These are phyloP conservation scores for Scelioninae gen. 2 DNA, from an alignment of 2,888 invertebrate species.

Conservation along the genomic window DNA sequence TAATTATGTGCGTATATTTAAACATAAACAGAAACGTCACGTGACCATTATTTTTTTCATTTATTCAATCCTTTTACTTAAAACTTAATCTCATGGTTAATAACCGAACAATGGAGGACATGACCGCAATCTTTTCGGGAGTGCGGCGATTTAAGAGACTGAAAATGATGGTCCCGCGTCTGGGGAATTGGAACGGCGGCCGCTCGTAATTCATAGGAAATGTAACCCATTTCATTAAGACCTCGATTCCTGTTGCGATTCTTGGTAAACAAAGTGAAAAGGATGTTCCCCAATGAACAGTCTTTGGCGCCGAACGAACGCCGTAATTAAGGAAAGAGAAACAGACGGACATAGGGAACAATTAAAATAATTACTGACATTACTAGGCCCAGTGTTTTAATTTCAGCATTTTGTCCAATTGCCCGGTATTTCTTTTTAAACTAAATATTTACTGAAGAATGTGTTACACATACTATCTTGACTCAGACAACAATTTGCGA, in stretches of 20 bases:
- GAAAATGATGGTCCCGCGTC: conserved; percentile 30
- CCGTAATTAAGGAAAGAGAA: conserved; percentile 67
- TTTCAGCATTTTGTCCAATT: conserved; percentile 11
- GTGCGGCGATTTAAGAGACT: conserved; percentile 8
- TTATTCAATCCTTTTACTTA: conserved; percentile 26
- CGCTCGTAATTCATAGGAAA: conserved; percentile 44
- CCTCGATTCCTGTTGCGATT: conserved; percentile 35
- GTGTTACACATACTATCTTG: not conserved
- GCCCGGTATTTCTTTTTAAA: not conserved
- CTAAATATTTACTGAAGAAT: not conserved
- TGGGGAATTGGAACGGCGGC: conserved; percentile 5
- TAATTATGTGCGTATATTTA: too few relatives aligned
- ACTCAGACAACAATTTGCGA: too few relatives aligned
- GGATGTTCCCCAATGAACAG: conserved; percentile 58
- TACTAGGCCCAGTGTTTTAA: conserved; percentile 62
- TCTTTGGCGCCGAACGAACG: conserved; percentile 63
- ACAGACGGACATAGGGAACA: conserved; percentile 64
- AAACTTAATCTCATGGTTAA: conserved; percentile 34
- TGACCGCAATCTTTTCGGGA: not conserved
- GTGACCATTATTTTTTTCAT: too few relatives aligned
- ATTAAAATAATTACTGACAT: conserved; percentile 70
- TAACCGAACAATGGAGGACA: not conserved
- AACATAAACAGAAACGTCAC: too few relatives aligned
- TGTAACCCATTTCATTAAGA: conserved; percentile 45
- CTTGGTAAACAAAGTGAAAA: conserved; percentile 49